Evolutionary conservation across 1,140 invertebrate genomes (phyloP), one percentile per base, ranked within the genome.

Genomic region (Leucophenga varia): DNA sequence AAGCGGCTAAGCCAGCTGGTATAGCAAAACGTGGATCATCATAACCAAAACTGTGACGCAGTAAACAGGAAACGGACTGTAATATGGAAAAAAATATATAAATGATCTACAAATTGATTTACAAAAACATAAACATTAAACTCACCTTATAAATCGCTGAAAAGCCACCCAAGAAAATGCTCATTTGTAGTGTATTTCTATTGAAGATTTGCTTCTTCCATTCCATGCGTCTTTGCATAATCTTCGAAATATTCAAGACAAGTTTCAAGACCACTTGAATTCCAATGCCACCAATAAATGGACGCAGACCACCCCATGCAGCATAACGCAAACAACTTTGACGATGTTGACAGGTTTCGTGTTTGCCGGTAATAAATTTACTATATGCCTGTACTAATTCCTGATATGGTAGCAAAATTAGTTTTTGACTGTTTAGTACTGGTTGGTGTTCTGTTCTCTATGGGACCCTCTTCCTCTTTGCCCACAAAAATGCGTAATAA

Each of bases 401-500:
- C 48, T 3, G 57, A 43, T 3, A 59, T 45, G n/a, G 47, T 52
- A 5, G 55, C 46, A 3, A 69, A 64, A 14, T 61, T 57, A 2
- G 56, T 53, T 2, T 31, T 47, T 4, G 58, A 49, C 9, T 68
- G 54, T n/a, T 55, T 43, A 13, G 22, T 6, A 0, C 40, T 25
- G 3, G 14, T 36, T 1, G 49, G 17, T 12, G n/a, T 7, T 0
- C 52, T 36, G 0, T 40, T 18, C 21, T 58, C 47, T 0, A 67
- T 18, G 2, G 64, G 67, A 3, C 78, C 77, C 32, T 81, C 81
- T 67, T 87, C 85, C 54, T 81, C 78, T n/a, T 78, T 78, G 40
- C 84, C 84, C 56, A 85, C 77, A 54, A 86, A 76, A 60, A 85
- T 80, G 58, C 84, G 84, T 37, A 87, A 68, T 43, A 88, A 75